Conservation (phyloP, 2,797 vertebrate species). For the Eulemur coronatus region DNA sequence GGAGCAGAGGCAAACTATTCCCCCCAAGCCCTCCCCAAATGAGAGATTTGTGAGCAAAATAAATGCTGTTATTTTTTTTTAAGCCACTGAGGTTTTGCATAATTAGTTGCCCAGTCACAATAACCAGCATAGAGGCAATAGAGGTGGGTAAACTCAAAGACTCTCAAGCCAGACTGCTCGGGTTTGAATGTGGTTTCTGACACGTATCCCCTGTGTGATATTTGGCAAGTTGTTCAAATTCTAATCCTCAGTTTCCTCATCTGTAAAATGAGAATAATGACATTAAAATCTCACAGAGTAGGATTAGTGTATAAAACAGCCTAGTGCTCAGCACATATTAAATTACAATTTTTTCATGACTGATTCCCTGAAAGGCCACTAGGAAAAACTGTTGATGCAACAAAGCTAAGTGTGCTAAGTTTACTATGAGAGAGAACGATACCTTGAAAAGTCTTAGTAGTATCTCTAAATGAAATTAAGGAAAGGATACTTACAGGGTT, state of each 20-base stretch:
- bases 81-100: neutral
- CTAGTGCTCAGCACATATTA: neutral
- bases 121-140: neutral
- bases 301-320: neutral
- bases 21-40: neutral
- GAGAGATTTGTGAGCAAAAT: neutral
- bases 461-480: neutral
- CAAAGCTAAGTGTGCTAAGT: neutral
- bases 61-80: neutral
- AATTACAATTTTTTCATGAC: neutral
- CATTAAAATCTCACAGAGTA: neutral
- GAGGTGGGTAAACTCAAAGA: neutral
- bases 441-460: neutral
- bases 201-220: neutral
- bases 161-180: neutral
- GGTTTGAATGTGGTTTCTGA: neutral
- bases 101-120: neutral
- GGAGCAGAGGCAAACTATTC: no score
- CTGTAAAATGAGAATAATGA: constrained; percentile 24
- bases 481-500: neutral
- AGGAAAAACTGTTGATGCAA: neutral
- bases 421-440: neutral
- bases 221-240: constrained; percentile 25
- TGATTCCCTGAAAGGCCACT: neutral
- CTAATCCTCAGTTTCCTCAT: neutral